Evolutionary conservation across 2,888 invertebrate species (phyloP), one percentile per base, ranked within the genome.

Genomic region (Meliscaeva auricollis): DNA sequence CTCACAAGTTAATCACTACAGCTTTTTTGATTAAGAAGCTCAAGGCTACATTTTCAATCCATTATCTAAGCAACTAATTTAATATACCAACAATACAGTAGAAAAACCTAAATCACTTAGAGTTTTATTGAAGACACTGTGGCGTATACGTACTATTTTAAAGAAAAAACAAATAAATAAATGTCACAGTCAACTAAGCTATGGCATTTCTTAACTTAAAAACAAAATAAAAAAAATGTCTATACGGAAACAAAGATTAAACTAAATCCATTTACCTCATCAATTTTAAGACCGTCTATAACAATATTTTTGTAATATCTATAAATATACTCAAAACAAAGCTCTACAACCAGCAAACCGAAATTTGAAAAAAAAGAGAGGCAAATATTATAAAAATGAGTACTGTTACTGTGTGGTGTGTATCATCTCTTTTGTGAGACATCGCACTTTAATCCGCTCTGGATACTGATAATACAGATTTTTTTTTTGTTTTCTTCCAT

Each of bases 381-480:
- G 3, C 5, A 11, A 32, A 41, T 17, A n/a, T n/a, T 20, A 38
- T 20, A 7, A n/a, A n/a, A n/a, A n/a, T 38, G 26, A 41, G 41
- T 13, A n/a, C n/a, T n/a, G n/a, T n/a, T n/a, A n/a, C n/a, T n/a
- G 50, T 32, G 1, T 1, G 48, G 11, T 46, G 20, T 11, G 15
- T 56, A 13, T 46, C 35, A 66, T 81, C 62, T 81, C 54, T 74
- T 58, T 6, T 7, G 22, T 20, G 30, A 76, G 52, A 60, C 46
- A 77, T 32, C 50, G 26, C 17, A 38, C 6, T 46, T 13, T 41
- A 70, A 54, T 54, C 58, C 75, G 41, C 66, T 30, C 58, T 41
- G 38, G 50, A 56, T 48, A 32, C 69, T 48, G 73, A 69, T 78
- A 69, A 64, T 32, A 73, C 68, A 46, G 60, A 6, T 32, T 32